These are phyloP conservation scores for Drosophila kohkoa DNA, from an alignment of 1,140 invertebrate genomes.

Conservation along the genomic window DNA sequence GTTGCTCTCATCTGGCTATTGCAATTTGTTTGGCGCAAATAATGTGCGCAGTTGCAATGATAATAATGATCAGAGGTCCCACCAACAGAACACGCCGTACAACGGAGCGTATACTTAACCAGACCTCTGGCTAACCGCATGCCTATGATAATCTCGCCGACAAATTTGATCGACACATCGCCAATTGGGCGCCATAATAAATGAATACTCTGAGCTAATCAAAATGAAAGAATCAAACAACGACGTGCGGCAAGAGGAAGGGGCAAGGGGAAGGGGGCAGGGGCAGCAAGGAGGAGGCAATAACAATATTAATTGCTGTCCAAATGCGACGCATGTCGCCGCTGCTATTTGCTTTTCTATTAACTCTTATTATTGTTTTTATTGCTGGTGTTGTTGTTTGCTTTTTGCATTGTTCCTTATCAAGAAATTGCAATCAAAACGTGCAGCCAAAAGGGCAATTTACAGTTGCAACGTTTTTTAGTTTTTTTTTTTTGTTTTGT, in stretches of 20 bases:
- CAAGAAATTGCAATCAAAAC: conserved; percentile 48
- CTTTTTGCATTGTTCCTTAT: conserved; percentile 30
- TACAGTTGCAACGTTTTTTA: conserved; percentile 16
- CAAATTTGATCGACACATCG: conserved; percentile 46
- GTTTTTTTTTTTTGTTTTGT: not conserved
- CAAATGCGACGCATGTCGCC: conserved; percentile 29
- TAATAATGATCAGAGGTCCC: conserved; percentile 1
- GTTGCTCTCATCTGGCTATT: conserved; percentile 22
- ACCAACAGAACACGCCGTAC: not conserved
- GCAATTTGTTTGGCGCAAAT: conserved; percentile 33
- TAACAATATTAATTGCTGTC: conserved; percentile 30
- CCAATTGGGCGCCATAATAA: conserved; percentile 42
- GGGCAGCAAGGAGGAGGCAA: conserved; percentile 9
- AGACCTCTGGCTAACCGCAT: conserved; percentile 1
- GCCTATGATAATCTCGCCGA: conserved; percentile 29
- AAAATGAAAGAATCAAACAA: conserved; percentile 22
- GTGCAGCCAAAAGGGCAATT: conserved; percentile 44
- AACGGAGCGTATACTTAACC: not conserved
- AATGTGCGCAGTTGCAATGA: conserved; percentile 48
- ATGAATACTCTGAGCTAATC: conserved; percentile 21
- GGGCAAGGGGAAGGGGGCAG: not conserved
- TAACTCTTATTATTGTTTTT: conserved; percentile 4
- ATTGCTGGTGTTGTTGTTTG: not conserved
- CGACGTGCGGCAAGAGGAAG: not conserved
- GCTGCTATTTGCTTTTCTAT: conserved; percentile 39